These are phyloP conservation scores for Sthenelais limicola DNA, from an alignment of 2,888 invertebrate genomes.

Conservation along the genomic window DNA sequence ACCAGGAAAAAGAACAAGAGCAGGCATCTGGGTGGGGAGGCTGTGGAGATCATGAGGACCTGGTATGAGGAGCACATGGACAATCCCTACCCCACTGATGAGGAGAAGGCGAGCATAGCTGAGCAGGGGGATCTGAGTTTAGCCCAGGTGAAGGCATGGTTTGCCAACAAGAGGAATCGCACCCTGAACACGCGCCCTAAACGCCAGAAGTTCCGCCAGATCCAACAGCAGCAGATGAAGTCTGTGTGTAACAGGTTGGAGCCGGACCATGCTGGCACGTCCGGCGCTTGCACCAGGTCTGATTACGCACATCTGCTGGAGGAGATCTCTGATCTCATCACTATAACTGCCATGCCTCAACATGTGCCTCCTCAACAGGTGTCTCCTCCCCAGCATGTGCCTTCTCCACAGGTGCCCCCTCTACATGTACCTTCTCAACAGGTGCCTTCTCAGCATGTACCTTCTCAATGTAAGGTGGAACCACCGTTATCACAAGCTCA, in stretches of 20 bases:
- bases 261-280: background rate
- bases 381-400: too few species aligned
- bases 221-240: constrained; percentile 32
- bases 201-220: constrained; percentile 45
- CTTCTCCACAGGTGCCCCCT: too few species aligned
- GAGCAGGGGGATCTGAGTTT: constrained; percentile 58
- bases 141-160: constrained; percentile 65
- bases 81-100: constrained; percentile 65
- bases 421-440: too few species aligned
- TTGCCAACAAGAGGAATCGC: constrained; percentile 67
- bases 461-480: too few species aligned
- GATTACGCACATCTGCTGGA: constrained; percentile 14
- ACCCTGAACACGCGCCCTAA: constrained; percentile 61
- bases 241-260: background rate
- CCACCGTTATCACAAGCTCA: too few species aligned
- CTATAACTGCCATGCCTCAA: background rate
- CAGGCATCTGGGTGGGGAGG: constrained; percentile 57
- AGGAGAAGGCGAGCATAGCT: constrained; percentile 61
- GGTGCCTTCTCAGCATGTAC: too few species aligned
- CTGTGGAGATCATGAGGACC: constrained; percentile 59
- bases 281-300: constrained; percentile 1
- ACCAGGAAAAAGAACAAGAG: constrained; percentile 51
- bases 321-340: constrained; percentile 21
- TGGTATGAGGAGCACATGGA: constrained; percentile 61
- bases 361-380: too few species aligned